Percentiles rank a stretch among this genome's conserved stretches.
Evolutionary conservation across 2,888 invertebrate species (phyloP).

Genomic region (Cyrtodaria siliqua): DNA sequence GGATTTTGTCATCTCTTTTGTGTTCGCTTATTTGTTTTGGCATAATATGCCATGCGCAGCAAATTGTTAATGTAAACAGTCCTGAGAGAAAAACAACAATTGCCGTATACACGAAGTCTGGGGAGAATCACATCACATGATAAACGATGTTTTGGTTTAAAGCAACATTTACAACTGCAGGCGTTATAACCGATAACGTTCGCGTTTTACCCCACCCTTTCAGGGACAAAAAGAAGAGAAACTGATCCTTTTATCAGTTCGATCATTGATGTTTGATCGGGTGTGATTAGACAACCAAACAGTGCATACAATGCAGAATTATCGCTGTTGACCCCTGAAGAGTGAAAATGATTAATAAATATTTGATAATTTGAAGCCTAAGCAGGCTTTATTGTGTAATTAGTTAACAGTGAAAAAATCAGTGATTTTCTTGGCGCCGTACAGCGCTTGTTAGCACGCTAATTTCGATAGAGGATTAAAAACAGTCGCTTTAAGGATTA

Average conservation of each 20-base stretch:
- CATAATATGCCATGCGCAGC: constrained; percentile 26
- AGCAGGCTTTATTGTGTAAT: constrained; percentile 13
- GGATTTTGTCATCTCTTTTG: constrained; percentile 24
- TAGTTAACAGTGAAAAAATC: constrained; percentile 2
- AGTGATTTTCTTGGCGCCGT: not conserved
- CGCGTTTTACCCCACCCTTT: constrained; percentile 25
- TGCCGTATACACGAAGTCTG: constrained; percentile 19
- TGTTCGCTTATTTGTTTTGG: constrained; percentile 22
- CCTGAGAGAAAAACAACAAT: constrained; percentile 43
- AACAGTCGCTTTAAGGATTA: not conserved
- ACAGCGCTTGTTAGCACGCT: constrained; percentile 1
- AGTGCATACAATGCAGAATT: constrained; percentile 1
- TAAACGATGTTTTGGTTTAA: constrained; percentile 32
- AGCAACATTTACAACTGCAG: not conserved
- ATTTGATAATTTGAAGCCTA: constrained; percentile 10
- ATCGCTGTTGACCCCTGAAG: constrained; percentile 1
- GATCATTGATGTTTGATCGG: constrained; percentile 45
- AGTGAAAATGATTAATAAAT: constrained; percentile 19
- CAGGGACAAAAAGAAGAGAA: constrained; percentile 50
- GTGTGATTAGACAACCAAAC: constrained; percentile 29
- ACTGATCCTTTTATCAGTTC: constrained; percentile 47
- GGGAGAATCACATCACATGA: constrained; percentile 25
- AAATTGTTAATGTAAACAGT: constrained; percentile 47
- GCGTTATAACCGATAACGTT: too few relatives aligned
- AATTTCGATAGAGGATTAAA: not conserved